Percentiles rank a stretch among this genome's conserved stretches.
These are phyloP conservation scores for Tinea pellionella DNA, from an alignment of 2,888 invertebrate genomes.

Conservation along the genomic window DNA sequence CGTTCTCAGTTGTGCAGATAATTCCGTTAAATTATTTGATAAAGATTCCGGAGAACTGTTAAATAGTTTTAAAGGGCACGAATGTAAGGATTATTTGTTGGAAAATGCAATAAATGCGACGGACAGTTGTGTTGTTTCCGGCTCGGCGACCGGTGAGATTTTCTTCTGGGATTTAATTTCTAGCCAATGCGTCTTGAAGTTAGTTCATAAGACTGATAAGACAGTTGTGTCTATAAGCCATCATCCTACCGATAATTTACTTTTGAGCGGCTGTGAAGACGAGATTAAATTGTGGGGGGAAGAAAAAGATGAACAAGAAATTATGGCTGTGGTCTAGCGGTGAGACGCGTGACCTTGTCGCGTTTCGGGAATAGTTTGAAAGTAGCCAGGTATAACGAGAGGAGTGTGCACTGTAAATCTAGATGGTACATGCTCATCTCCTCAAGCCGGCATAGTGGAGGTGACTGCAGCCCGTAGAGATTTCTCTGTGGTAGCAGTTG, in stretches of 20 bases:
- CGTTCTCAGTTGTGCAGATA: slow-evolving; percentile 86
- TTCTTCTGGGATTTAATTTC: slow-evolving; percentile 93
- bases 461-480: too few species aligned
- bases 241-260: slow-evolving; percentile 80
- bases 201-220: slow-evolving; percentile 63
- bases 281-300: slow-evolving; percentile 77
- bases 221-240: slow-evolving; percentile 83
- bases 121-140: slow-evolving; percentile 89
- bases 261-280: slow-evolving; percentile 80
- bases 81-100: slow-evolving; percentile 83
- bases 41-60: slow-evolving; percentile 70
- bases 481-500: too few species aligned
- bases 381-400: too few species aligned
- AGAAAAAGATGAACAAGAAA: slow-evolving; percentile 3
- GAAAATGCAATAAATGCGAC: slow-evolving; percentile 87
- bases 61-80: slow-evolving; percentile 84
- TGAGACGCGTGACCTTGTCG: too few species aligned
- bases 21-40: slow-evolving; percentile 86
- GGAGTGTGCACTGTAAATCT: too few species aligned
- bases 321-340: too few species aligned
- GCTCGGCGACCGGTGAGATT: slow-evolving; percentile 87
- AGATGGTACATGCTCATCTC: too few species aligned
- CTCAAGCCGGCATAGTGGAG: too few species aligned
- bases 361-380: too few species aligned
- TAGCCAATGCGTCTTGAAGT: slow-evolving; percentile 55